Conservation (phyloP, 2,888 invertebrate genomes). For the Pilophorus perplexus region DNA sequence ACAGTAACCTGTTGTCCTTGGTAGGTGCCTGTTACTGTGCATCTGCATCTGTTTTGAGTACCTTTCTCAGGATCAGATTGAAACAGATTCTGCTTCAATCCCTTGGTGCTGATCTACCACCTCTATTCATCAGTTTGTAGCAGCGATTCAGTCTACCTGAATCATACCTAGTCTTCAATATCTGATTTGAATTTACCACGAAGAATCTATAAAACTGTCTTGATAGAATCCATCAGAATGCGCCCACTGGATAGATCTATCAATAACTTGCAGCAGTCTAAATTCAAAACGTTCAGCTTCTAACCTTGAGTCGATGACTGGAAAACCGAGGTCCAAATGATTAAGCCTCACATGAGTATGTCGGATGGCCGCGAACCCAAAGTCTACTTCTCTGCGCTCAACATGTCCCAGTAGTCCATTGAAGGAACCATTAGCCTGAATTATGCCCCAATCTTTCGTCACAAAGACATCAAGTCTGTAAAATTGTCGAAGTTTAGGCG, state of each 20-base stretch:
- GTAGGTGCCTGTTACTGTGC: no score
- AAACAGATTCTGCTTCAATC: no score
- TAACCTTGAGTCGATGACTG: not conserved
- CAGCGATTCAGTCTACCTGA: no score
- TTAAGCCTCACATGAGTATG: not conserved
- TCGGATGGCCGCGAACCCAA: not conserved
- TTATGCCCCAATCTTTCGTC: not conserved
- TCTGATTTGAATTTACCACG: not conserved
- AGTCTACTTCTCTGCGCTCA: not conserved
- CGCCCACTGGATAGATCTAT: no score
- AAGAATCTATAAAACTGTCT: not conserved
- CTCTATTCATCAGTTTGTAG: no score
- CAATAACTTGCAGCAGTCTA: no score
- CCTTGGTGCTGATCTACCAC: no score
- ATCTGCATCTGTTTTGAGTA: no score
- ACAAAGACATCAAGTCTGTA: not conserved
- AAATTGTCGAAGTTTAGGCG: not conserved
- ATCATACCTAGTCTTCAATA: not conserved
- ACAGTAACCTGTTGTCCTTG: no score
- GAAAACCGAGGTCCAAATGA: not conserved
- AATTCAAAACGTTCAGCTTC: no score
- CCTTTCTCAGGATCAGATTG: no score
- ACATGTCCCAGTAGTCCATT: not conserved
- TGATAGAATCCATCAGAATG: not conserved
- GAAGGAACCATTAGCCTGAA: not conserved